Conservation (phyloP, 2,797 vertebrate genomes). For the Mionectes olivaceus region DNA sequence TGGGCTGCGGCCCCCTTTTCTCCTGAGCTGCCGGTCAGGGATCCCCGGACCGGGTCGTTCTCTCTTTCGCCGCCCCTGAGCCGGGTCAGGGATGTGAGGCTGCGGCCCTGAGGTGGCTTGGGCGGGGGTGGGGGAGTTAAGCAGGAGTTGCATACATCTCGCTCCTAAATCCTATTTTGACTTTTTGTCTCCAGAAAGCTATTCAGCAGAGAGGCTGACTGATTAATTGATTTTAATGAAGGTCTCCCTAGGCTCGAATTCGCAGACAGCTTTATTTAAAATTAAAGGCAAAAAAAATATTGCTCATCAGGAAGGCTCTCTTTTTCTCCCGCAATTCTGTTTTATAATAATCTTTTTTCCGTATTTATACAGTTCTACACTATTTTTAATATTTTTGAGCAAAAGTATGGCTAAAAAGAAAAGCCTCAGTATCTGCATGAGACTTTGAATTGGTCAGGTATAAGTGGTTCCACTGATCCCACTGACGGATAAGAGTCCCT, state of each 20-base stretch:
- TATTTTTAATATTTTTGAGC: background rate
- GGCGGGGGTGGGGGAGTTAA: background rate
- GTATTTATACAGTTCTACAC: background rate
- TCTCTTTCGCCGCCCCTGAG: background rate
- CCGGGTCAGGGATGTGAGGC: background rate
- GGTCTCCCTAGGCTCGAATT: slow-evolving; percentile 76
- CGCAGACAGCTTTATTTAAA: slow-evolving; percentile 81
- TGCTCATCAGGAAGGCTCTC: slow-evolving; percentile 23
- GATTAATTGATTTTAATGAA: slow-evolving; percentile 82
- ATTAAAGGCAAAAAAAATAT: slow-evolving; percentile 46
- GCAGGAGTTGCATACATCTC: background rate
- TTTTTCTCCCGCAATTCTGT: background rate
- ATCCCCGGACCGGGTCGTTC: background rate
- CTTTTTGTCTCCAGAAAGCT: slow-evolving; percentile 43
- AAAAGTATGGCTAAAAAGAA: background rate
- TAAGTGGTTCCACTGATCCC: background rate
- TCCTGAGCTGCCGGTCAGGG: background rate
- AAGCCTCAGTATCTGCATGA: background rate
- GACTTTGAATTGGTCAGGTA: background rate
- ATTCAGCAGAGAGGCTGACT: slow-evolving; percentile 72
- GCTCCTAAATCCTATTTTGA: background rate
- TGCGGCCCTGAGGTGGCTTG: background rate
- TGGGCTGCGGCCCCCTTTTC: background rate
- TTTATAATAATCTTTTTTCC: background rate
- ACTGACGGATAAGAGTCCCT: background rate